Evolutionary conservation across 2,888 invertebrate genomes (phyloP).

Genomic region (Bellardia bayeri): DNA sequence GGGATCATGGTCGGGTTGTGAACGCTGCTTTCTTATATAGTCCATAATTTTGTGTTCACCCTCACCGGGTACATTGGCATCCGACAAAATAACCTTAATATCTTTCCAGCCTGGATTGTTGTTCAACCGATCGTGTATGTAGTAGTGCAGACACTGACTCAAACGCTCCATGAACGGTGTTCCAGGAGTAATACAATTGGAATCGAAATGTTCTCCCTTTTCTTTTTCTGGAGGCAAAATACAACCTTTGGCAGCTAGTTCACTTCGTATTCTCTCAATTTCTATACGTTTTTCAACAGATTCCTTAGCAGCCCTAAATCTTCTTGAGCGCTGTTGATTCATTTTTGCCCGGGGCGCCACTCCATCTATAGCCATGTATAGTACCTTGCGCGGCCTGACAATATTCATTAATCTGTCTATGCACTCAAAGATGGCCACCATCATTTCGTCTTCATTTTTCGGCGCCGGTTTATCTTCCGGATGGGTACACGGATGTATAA

Average conservation of each 20-base stretch:
- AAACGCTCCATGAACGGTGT: slow-evolving; percentile 98
- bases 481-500: slow-evolving; percentile 99
- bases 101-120: slow-evolving; percentile 97
- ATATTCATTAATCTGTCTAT: slow-evolving; percentile 97
- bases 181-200: slow-evolving; percentile 99
- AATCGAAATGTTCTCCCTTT: slow-evolving; percentile 97
- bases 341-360: slow-evolving; percentile 99
- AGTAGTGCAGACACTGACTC: slow-evolving; percentile 89
- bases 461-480: slow-evolving; percentile 99
- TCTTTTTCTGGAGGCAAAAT: slow-evolving; percentile 93
- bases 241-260: slow-evolving; percentile 88
- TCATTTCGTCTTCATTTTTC: slow-evolving; percentile 99
- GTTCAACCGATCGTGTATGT: slow-evolving; percentile 87
- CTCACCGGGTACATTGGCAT: slow-evolving; percentile 99
- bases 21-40: slow-evolving; percentile 97
- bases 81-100: slow-evolving; percentile 98
- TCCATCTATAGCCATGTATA: slow-evolving; percentile 99
- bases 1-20: slow-evolving; percentile 97
- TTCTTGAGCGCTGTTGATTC: slow-evolving; percentile 99
- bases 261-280: slow-evolving; percentile 91
- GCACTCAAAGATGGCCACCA: slow-evolving; percentile 99
- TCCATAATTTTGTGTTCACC: slow-evolving; percentile 99
- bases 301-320: slow-evolving; percentile 99
- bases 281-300: slow-evolving; percentile 94
- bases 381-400: slow-evolving; percentile 94